Evolutionary conservation across 92 coral and sea anemone species (phyloP), one percentile per base, ranked within the genome.

Genomic region (Siderastrea radians): DNA sequence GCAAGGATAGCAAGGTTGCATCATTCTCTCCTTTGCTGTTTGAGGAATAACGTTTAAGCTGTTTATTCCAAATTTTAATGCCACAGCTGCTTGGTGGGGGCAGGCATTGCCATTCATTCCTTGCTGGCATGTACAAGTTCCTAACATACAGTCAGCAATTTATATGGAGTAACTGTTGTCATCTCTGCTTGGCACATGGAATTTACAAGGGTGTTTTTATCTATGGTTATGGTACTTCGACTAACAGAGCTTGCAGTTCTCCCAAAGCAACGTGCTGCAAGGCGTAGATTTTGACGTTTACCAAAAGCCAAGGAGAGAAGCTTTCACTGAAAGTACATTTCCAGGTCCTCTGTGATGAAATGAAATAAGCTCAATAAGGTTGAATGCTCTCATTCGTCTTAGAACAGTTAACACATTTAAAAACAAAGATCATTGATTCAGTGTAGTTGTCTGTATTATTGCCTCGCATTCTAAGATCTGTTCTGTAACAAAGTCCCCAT

Each of bases 371-470:
- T 91, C 89, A 9, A 82, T 48, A 8, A 87, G 82, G 47, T 91
- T 91, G 66, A 81, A 87, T 5, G 89, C 94, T 10, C 90, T 61
- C 74, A 80, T 80, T 66, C 84, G 16, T 82, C 66, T 79, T 7
- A 93, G 59, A 79, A 91, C 83, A 7, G 38, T 26, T 26, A 26
- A 80, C 86, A 72, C 90, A 77, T 74, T 91, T 93, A 50, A 91
- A 91, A 11, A 84, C 81, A 63, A 77, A 79, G 48, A 93, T 87
- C 80, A 87, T 72, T 2, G 96, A 90, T 58, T 93, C 94, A 8
- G 88, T 90, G 86, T 87, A 88, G 72, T 91, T 91, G 72, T 93
- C 93, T 43, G 94, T 93, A 50, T 93, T 90, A 67, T 93, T 93
- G n/a, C 96, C 96, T 43, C 90, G 73, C 80, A 92, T 90, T 70